Conservation (phyloP, 1,140 invertebrate species). For the Zaprionus davidi region DNA sequence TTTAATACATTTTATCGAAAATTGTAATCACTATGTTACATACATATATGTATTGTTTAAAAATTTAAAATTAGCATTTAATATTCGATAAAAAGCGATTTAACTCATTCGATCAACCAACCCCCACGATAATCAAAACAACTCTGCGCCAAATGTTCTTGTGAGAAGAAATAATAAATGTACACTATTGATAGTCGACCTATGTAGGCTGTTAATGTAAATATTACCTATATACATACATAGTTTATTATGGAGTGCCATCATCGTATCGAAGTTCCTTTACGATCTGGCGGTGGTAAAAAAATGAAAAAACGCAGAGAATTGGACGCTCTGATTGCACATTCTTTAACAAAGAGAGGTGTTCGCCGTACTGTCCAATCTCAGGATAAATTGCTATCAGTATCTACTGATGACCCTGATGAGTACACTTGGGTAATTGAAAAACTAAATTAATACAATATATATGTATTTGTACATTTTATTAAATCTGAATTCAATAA, state of each 20-base stretch:
- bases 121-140: neutral
- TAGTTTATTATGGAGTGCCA: conserved; percentile 73
- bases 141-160: conserved; percentile 17
- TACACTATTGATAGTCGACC: conserved; percentile 2
- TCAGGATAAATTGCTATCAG: conserved; percentile 84
- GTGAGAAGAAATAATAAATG: conserved; percentile 19
- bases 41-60: too few species aligned
- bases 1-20: too few species aligned
- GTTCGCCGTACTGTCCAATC: conserved; percentile 57
- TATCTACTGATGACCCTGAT: conserved; percentile 85
- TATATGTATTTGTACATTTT: conserved; percentile 1
- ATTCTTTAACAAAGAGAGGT: conserved; percentile 68
- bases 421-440: conserved; percentile 78
- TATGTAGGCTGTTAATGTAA: conserved; percentile 17
- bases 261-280: conserved; percentile 78
- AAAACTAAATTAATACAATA: neutral
- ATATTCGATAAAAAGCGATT: neutral
- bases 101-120: conserved; percentile 1
- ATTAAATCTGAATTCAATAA: neutral
- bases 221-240: conserved; percentile 14
- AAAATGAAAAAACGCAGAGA: conserved; percentile 86
- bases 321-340: conserved; percentile 85
- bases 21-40: too few species aligned
- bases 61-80: neutral
- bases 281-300: conserved; percentile 84